phyloP scores from a whole-genome alignment of 2,797 vertebrate species.

The Muscicapa striata region DNA sequence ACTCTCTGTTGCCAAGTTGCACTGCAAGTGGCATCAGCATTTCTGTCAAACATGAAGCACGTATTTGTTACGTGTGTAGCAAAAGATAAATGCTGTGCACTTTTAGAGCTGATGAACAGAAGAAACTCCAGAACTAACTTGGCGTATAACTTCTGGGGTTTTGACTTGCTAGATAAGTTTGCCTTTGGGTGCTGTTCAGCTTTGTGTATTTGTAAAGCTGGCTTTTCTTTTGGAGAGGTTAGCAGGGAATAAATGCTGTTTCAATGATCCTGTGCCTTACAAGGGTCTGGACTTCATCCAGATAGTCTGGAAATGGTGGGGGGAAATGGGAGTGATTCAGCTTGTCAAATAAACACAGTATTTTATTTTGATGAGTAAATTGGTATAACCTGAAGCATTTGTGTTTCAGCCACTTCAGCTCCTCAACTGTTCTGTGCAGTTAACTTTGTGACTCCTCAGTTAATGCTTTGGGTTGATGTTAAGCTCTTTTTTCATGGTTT shows the following conservation, averaged over 20 bases:
- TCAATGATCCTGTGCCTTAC: neutral
- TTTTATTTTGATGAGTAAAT: neutral
- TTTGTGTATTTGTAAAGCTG: neutral
- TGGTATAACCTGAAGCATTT: neutral
- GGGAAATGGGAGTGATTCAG: neutral
- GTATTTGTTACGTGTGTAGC: neutral
- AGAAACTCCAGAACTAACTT: neutral
- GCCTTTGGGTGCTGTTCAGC: neutral
- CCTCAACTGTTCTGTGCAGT: neutral
- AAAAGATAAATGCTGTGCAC: neutral
- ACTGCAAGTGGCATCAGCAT: neutral
- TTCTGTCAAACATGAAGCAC: neutral
- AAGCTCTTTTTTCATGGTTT: neutral
- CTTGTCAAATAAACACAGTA: neutral
- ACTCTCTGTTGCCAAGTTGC: neutral
- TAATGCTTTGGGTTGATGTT: neutral
- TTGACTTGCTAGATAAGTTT: neutral
- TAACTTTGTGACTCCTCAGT: neutral
- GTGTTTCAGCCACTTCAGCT: neutral
- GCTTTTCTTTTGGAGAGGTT: neutral
- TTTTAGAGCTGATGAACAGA: neutral
- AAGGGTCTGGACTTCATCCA: neutral
- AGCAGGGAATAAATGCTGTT: neutral
- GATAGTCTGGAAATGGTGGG: neutral
- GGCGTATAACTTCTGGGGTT: neutral